A percentile compares a stretch with the other conserved stretches of the same genome.
Evolutionary conservation across 2,113 vertebrate genomes (phyloP).

Genomic region (Odocoileus hemionus): DNA sequence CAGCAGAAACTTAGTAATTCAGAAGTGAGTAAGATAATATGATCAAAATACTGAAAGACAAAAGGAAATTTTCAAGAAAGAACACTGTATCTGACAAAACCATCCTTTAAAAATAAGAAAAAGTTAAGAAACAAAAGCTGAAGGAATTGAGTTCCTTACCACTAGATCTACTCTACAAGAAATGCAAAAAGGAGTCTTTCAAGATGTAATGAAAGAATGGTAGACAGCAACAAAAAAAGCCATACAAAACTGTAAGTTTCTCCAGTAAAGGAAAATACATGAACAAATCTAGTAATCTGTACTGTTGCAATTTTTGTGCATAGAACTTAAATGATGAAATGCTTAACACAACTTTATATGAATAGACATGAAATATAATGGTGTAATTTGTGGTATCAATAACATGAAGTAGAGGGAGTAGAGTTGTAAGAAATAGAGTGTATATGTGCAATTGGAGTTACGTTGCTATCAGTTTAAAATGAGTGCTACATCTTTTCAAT

Average conservation of each 20-base stretch:
- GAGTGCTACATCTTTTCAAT: not conserved
- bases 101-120: not conserved
- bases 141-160: not conserved
- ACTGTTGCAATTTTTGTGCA: not conserved
- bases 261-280: not conserved
- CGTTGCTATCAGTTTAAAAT: not conserved
- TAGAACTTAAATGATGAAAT: not conserved
- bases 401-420: not conserved
- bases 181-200: not conserved
- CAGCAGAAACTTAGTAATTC: not conserved
- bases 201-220: not conserved
- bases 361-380: not conserved
- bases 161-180: not conserved
- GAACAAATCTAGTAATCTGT: not conserved
- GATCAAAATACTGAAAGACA: not conserved
- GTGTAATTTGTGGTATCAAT: not conserved
- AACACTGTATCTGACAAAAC: not conserved
- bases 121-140: not conserved
- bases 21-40: not conserved
- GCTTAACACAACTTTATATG: not conserved
- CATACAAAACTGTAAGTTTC: not conserved
- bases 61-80: not conserved
- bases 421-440: not conserved
- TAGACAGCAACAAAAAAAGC: not conserved
- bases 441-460: not conserved